Conservation (phyloP, 2,888 invertebrate species). For the Sisyra nigra region DNA sequence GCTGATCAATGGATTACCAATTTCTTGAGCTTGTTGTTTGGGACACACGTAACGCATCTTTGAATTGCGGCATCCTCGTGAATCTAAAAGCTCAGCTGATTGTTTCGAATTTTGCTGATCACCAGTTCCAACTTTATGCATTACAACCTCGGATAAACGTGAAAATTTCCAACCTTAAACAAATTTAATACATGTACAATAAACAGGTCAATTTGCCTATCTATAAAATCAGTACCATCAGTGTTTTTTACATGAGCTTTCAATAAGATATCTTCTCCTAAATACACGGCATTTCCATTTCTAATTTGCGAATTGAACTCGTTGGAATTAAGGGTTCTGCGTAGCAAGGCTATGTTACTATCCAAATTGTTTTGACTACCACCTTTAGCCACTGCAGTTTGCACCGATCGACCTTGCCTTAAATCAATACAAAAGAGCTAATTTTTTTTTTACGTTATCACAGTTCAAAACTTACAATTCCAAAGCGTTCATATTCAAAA, state of each 20-base stretch:
- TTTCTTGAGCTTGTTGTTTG: conserved; percentile 25
- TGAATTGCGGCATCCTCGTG: conserved; percentile 30
- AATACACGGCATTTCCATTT: conserved; percentile 32
- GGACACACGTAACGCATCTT: conserved; percentile 30
- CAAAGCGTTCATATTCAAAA: conserved; percentile 21
- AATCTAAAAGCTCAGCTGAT: conserved; percentile 26
- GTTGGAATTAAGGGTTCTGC: conserved; percentile 27
- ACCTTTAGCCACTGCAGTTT: conserved; percentile 30
- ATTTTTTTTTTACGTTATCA: background rate
- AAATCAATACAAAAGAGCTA: background rate
- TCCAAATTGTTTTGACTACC: conserved; percentile 35
- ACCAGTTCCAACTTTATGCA: conserved; percentile 22
- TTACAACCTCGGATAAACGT: conserved; percentile 33
- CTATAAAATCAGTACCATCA: conserved; percentile 25
- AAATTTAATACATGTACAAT: background rate
- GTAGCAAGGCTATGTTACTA: conserved; percentile 32
- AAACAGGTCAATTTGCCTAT: background rate
- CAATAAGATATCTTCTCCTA: conserved; percentile 39
- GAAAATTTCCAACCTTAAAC: conserved; percentile 33
- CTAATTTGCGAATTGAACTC: conserved; percentile 31
- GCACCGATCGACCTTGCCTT: conserved; percentile 21
- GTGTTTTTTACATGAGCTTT: conserved; percentile 33
- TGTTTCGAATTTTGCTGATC: conserved; percentile 20
- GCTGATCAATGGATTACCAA: conserved; percentile 25
- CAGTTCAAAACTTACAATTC: conserved; percentile 17